phyloP scores from a whole-genome alignment of 2,797 vertebrate genomes.

The Trichosurus vulpecula region DNA sequence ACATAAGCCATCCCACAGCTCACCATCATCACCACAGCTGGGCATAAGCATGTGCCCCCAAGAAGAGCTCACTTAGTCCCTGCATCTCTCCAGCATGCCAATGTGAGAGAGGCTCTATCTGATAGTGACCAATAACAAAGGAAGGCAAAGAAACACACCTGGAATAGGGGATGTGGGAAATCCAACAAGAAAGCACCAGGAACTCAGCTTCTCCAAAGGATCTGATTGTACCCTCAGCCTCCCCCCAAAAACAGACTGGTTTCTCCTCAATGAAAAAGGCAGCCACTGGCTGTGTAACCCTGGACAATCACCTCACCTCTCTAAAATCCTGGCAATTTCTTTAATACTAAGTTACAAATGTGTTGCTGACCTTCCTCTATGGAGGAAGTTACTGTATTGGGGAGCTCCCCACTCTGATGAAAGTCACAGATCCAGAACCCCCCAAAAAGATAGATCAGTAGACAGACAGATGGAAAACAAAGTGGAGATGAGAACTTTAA shows the following conservation, averaged over 20 bases:
- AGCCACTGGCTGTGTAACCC: neutral
- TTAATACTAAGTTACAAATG: conserved; percentile 3
- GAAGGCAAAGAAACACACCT: neutral
- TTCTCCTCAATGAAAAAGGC: neutral
- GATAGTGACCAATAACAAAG: neutral
- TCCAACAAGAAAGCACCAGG: conserved; percentile 8
- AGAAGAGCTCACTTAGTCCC: neutral
- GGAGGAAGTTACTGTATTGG: neutral
- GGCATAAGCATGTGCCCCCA: neutral
- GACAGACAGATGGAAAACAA: neutral
- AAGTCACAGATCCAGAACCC: conserved; percentile 4
- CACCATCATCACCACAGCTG: neutral
- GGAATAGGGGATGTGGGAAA: neutral
- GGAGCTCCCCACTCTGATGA: neutral
- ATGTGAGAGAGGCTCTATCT: neutral
- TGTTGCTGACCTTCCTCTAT: neutral
- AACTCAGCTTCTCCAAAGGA: neutral
- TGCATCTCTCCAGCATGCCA: neutral
- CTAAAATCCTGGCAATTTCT: neutral
- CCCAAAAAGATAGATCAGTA: conserved; percentile 11
- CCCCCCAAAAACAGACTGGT: neutral
- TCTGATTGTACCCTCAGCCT: neutral
- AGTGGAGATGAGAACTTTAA: conserved; percentile 7
- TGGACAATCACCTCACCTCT: neutral
- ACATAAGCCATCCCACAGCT: neutral